A percentile compares a stretch with the other conserved stretches of the same genome.
phyloP scores from a whole-genome alignment of 2,113 vertebrate genomes.

The Caloenas nicobarica region DNA sequence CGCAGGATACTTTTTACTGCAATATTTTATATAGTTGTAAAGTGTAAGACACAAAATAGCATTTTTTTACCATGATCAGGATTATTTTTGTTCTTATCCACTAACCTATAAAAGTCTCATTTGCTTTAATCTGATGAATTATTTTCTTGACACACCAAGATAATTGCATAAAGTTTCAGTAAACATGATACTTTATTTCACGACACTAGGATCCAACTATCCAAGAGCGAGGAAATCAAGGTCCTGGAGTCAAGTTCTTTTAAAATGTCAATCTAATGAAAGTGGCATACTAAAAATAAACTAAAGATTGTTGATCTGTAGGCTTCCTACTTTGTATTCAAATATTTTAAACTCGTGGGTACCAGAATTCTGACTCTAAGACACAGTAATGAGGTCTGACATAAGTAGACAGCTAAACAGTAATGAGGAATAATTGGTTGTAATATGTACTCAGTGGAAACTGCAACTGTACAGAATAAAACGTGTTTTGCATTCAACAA shows the following conservation, averaged over 20 bases:
- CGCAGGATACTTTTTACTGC: not conserved
- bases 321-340: constrained; percentile 33
- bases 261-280: constrained; percentile 24
- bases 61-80: not conserved
- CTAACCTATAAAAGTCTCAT: not conserved
- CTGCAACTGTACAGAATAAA: not conserved
- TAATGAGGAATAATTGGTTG: constrained; percentile 60
- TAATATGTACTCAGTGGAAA: constrained; percentile 28
- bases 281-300: constrained; percentile 36
- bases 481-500: constrained; percentile 19
- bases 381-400: constrained; percentile 34
- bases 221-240: not conserved
- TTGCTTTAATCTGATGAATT: not conserved
- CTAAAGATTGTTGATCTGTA: not conserved
- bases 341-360: constrained; percentile 31
- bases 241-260: constrained; percentile 20
- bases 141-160: not conserved
- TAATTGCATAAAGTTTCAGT: not conserved
- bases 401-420: constrained; percentile 25
- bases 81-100: not conserved
- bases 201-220: not conserved
- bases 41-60: not conserved
- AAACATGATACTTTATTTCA: not conserved
- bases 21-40: not conserved
- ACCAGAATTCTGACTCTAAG: not conserved